Percentiles rank a stretch among this genome's conserved stretches.
phyloP scores from a whole-genome alignment of 2,888 invertebrate species.

The Spisula subtruncata region DNA sequence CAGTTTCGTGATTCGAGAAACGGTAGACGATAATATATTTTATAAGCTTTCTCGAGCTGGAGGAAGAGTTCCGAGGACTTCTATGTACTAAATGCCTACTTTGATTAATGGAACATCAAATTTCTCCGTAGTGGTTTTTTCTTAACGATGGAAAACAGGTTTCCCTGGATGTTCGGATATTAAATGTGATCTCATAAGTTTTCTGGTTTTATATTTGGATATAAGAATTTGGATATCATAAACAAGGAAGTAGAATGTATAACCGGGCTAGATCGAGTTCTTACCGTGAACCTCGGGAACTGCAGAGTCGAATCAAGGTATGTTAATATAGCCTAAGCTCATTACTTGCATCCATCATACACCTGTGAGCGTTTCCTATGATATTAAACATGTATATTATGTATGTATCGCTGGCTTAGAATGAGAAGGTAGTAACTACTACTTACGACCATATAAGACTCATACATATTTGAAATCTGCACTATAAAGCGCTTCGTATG shows the following conservation, averaged over 20 bases:
- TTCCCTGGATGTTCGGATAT: background rate
- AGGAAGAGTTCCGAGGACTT: too few species aligned
- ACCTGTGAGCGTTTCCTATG: background rate
- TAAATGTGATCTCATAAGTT: background rate
- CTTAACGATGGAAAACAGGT: background rate
- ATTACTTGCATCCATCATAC: background rate
- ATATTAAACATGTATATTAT: too few species aligned
- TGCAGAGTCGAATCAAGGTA: constrained; percentile 65
- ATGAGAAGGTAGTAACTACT: too few species aligned
- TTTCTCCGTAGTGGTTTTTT: background rate
- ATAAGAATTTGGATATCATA: background rate
- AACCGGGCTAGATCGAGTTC: constrained; percentile 56
- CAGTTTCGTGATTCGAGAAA: background rate
- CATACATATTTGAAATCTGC: too few species aligned
- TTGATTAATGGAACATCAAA: background rate
- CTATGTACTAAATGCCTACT: background rate
- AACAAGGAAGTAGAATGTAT: constrained; percentile 26
- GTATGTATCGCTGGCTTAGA: too few species aligned
- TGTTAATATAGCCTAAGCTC: background rate
- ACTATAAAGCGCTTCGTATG: too few species aligned
- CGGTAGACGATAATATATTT: background rate
- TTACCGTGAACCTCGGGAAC: constrained; percentile 61
- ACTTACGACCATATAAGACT: too few species aligned
- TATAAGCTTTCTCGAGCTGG: background rate
- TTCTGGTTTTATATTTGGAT: constrained; percentile 21